Evolutionary conservation across 2,888 invertebrate species (phyloP), one percentile per base, ranked within the genome.

Genomic region (Mythimna pallens): DNA sequence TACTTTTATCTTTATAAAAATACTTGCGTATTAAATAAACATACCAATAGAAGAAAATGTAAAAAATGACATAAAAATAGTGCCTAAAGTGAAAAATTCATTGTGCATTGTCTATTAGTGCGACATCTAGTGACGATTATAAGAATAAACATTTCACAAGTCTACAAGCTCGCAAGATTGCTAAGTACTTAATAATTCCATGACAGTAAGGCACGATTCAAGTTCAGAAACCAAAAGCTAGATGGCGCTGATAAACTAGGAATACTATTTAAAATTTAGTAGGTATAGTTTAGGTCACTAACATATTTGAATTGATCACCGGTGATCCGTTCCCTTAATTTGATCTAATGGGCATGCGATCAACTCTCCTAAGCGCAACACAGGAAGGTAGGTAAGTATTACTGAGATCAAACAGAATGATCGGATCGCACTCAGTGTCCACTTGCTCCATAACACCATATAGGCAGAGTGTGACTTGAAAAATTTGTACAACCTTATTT

Each of bases 71-170:
- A 25, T 25, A 12, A 25, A 55, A 55, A 55, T 22, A 14, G 12
- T 25, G 5, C 14, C 25, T 34, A 20, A 36, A 36, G 14, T 30
- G 20, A 20, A 34, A 17, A 30, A 20, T 57, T 17, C 2, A 55
- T 57, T 30, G 25, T 30, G 8, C 14, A 12, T 17, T 14, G 22
- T 20, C 20, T 12, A 14, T 62, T n/a, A 25, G 52, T 52, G 64
- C 70, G 70, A 50, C 66, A 65, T 65, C 70, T 70, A 70, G 55
- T 34, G 43, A 57, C 34, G 2, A 8, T 4, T 65, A 6, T 6
- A 8, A 36, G 22, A 65, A 57, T 20, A 36, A 57, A 55, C 34
- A 43, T 25, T 9, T 22, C 20, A 17, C 9, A 40, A 52, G n/a
- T 7, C 36, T 40, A 8, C 10, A 17, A 25, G 20, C 34, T 17